phyloP scores from a whole-genome alignment of 2,113 vertebrate species.

The Chionis minor region DNA sequence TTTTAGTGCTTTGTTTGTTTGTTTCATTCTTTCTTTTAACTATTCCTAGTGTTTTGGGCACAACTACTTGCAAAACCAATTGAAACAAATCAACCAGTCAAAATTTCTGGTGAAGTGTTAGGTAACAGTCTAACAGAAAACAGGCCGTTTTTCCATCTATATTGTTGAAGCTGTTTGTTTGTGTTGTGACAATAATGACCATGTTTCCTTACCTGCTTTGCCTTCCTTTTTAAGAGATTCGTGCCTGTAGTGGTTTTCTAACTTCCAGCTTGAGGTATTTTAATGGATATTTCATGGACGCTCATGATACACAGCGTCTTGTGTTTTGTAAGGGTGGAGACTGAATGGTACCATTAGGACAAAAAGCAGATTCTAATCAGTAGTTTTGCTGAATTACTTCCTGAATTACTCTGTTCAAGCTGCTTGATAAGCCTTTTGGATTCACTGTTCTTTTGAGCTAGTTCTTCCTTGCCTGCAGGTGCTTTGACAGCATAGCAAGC shows the following conservation, averaged over 20 bases:
- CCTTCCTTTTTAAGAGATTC: neutral
- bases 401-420: neutral
- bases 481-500: neutral
- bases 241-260: neutral
- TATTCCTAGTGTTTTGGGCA: neutral
- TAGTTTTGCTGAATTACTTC: neutral
- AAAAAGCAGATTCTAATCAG: neutral
- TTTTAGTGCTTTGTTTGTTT: neutral
- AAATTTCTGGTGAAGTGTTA: neutral
- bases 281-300: neutral
- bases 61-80: neutral
- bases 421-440: neutral
- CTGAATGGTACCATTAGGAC: neutral
- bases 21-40: neutral
- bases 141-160: neutral
- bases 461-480: neutral
- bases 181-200: neutral
- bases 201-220: neutral
- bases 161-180: neutral
- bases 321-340: neutral
- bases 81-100: neutral
- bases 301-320: neutral
- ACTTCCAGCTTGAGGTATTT: neutral
- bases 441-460: neutral
- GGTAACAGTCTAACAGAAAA: neutral